A percentile compares a stretch with the other conserved stretches of the same genome.
Conservation (phyloP, 2,797 vertebrate species). For the Otus scops region DNA sequence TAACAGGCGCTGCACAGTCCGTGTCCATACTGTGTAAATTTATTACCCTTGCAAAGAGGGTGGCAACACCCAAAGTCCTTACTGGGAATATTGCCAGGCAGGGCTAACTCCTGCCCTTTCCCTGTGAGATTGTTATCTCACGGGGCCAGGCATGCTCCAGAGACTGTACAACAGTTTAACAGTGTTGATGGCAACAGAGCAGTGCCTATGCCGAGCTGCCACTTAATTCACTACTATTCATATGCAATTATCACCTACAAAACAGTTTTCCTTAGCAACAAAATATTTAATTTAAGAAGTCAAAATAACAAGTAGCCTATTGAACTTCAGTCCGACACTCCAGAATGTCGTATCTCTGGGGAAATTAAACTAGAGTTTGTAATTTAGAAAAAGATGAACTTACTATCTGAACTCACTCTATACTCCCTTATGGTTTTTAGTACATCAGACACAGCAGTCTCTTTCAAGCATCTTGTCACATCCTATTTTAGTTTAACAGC, state of each 20-base stretch:
- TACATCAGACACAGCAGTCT: background rate
- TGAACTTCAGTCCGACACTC: background rate
- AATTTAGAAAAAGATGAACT: background rate
- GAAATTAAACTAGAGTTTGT: background rate
- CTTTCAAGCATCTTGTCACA: background rate
- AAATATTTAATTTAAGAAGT: background rate
- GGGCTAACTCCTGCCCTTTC: background rate
- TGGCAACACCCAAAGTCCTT: background rate
- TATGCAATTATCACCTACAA: background rate
- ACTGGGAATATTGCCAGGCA: background rate
- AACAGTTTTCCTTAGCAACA: background rate
- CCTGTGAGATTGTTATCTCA: background rate
- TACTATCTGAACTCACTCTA: background rate
- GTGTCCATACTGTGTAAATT: fast-evolving
- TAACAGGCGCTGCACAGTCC: background rate
- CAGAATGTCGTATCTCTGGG: background rate
- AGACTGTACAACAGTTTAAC: background rate
- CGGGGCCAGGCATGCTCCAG: background rate
- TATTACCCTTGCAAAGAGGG: background rate
- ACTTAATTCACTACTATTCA: background rate
- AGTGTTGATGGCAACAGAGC: fast-evolving
- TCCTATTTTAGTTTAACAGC: background rate
- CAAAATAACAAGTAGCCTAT: background rate
- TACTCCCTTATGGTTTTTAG: background rate
- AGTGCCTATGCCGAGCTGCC: background rate